Base-by-base conservation (phyloP, 1,140 invertebrate species). In the Hyles vespertilio region DNA sequence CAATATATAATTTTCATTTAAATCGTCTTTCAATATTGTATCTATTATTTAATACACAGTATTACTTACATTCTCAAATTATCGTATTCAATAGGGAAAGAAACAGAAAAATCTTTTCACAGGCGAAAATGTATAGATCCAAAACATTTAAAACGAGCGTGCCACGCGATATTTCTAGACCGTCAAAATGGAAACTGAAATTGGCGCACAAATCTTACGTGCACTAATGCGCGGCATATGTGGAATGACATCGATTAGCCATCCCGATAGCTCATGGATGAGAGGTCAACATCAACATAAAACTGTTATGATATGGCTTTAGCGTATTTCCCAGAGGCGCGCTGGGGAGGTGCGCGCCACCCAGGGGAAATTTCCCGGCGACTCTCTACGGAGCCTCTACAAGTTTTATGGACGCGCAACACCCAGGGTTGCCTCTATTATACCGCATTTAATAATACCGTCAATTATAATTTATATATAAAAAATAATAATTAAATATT, bases 261-360 rank as follows among this genome's bases (percentile, higher is more conserved):
- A 63, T 40, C 36, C 8, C 36, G 36, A 40, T 40, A 40, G 11
- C 56, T 52, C 49, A 12, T 58, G 51, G 71, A 70, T 72, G 71
- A 71, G 77, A 81, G 78, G 80, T 84, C 79, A 79, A 75, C 72
- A 85, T 84, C 85, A 81, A 83, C 83, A 85, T 85, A 88, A 88
- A 88, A 84, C 77, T 84, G 85, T 87, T 87, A 88, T 87, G 81
- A 88, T 88, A 87, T 85, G 84, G 77, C 83, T 81, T 80, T 72
- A 74, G 72, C 75, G 81, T 82, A 86, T 87, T 87, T 87, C 84
- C 85, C 85, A 81, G 65, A 58, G 72, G 67, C 63, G 67, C 67
- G 62, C 73, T 61, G 77, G 74, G 77, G 74, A 74, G 80, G 78
- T 77, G 81, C 70, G 79, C 72, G 70, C 77, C 71, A 75, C 83